Conservation (phyloP, 2,797 vertebrate genomes). For the Dipus sagitta region DNA sequence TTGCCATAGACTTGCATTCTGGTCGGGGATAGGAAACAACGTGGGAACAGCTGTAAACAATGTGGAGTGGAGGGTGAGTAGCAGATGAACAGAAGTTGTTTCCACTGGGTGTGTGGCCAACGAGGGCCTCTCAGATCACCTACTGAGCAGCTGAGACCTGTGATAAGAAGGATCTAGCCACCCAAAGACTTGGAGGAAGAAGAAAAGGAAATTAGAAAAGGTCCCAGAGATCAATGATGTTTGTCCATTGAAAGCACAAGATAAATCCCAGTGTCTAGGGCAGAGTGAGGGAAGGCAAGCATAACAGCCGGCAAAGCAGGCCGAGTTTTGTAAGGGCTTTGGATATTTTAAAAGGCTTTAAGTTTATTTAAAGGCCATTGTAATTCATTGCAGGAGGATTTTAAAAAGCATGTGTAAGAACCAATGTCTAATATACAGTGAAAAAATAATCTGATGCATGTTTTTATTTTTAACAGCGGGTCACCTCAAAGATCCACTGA, state of each 20-base stretch:
- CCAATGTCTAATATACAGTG: neutral
- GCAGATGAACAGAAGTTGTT: neutral
- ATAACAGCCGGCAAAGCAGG: neutral
- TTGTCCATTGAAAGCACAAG: neutral
- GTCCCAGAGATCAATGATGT: neutral
- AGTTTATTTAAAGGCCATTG: constrained; percentile 33
- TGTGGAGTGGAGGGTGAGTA: neutral
- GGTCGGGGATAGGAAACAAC: neutral
- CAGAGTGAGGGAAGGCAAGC: neutral
- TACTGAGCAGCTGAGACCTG: neutral
- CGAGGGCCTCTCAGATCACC: neutral
- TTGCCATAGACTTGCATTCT: neutral
- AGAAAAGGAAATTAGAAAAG: neutral
- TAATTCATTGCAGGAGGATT: neutral
- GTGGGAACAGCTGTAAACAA: neutral
- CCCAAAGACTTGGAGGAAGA: neutral
- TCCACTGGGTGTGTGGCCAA: neutral
- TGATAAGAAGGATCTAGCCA: neutral
- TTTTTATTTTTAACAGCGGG: neutral
- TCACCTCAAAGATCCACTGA: neutral
- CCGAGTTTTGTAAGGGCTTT: neutral
- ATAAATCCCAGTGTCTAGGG: neutral
- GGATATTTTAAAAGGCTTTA: neutral
- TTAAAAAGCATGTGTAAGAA: neutral
- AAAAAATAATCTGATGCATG: neutral